Evolutionary conservation across 1,140 invertebrate genomes (phyloP), one percentile per base, ranked within the genome.

Genomic region (Vanessa atalanta): DNA sequence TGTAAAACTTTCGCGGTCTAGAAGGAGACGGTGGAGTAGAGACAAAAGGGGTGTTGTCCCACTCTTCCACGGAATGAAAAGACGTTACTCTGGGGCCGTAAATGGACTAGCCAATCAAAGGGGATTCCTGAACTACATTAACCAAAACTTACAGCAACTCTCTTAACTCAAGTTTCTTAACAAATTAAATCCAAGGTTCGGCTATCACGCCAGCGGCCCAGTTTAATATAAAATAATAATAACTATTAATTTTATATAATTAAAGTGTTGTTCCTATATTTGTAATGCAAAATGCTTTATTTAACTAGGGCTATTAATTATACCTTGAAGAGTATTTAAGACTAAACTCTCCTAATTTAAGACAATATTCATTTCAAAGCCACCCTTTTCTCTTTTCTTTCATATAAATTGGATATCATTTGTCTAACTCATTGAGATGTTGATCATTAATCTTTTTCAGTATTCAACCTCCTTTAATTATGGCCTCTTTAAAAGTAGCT

Each of bases 281-380:
- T 37, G 26, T 47, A 70, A 66, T 14, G 31, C 37, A 47, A 63
- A 26, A 77, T 72, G 67, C 53, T 72, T 73, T 76, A 75, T 78
- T 70, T 63, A 73, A 57, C 47, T 26, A 57, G 71, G 47, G 73
- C 26, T 68, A 78, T 78, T 75, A 78, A 78, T 76, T 72, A 67
- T 64, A 57, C 53, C 70, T 70, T 63, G 64, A 78, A 70, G 70
- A 71, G 72, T 75, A 72, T 74, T 79, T 70, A 77, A 74, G 67
- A 37, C 73, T 79, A 79, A 79, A 73, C 72, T 75, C 78, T 75
- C 57, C 66, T 79, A 79, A 79, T 79, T 79, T 74, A 79, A 74
- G 75, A 74, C 72, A 77, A 77, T 79, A 79, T 75, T 73, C 75
- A 75, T 60, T 74, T 75, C 70, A 75, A 75, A 72, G 69, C 63